Percentiles rank a stretch among this genome's conserved stretches.
Evolutionary conservation across 53 echinoderm and acorn worm genomes (phyloP).

Genomic region (Paelopatides confundens): DNA sequence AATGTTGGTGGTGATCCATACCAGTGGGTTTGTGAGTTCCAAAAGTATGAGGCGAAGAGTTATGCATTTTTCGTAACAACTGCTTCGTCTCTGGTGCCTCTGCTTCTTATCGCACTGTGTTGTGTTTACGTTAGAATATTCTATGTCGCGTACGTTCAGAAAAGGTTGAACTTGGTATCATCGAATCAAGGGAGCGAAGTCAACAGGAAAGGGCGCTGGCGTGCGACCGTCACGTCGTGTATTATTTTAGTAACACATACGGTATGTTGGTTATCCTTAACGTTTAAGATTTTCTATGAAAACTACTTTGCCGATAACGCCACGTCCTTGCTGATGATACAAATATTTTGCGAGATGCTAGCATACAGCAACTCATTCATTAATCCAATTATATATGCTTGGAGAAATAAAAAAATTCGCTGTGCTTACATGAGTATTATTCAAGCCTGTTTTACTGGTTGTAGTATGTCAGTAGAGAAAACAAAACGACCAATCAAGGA

Average conservation of each 20-base stretch:
- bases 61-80: not conserved
- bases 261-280: not conserved
- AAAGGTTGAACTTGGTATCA: not conserved
- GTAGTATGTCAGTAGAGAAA: no score
- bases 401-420: not conserved
- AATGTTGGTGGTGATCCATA: conserved; percentile 15
- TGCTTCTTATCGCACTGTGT: not conserved
- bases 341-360: not conserved
- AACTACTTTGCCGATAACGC: not conserved
- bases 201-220: not conserved
- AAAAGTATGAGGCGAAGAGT: not conserved
- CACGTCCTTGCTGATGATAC: not conserved
- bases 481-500: no score
- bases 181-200: not conserved
- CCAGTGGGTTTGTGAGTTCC: conserved; percentile 32
- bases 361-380: not conserved
- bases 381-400: conserved; percentile 11
- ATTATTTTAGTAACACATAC: not conserved
- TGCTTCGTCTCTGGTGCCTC: not conserved
- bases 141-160: not conserved
- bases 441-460: not conserved
- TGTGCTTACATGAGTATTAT: not conserved
- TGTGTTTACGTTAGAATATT: conserved; percentile 4
- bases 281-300: not conserved
- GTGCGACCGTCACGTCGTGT: not conserved